Evolutionary conservation across 2,797 vertebrate species (phyloP).

Genomic region (Menidia menidia): DNA sequence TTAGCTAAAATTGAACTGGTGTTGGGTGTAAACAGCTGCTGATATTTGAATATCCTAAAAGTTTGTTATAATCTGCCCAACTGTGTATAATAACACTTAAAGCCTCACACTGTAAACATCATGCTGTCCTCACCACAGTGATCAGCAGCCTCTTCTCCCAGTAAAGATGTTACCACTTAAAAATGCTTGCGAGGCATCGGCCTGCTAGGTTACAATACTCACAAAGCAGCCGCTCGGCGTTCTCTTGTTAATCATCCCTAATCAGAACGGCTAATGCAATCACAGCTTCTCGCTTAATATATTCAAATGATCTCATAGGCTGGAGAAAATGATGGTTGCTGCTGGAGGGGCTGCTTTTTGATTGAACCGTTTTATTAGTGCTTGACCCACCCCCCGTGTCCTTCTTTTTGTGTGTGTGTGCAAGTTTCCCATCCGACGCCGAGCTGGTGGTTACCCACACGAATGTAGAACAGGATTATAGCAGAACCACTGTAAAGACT

Average conservation of each 20-base stretch:
- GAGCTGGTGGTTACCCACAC: slow-evolving; percentile 36
- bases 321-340: neutral
- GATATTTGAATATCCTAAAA: neutral
- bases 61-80: neutral
- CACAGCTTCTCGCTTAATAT: slow-evolving; percentile 19
- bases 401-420: no score
- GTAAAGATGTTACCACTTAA: neutral
- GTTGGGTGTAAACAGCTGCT: no score
- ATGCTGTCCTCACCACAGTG: no score
- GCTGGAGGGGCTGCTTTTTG: slow-evolving; percentile 41
- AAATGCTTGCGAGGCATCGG: neutral
- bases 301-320: slow-evolving; percentile 22
- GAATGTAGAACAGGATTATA: slow-evolving; percentile 53
- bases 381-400: slow-evolving; percentile 4
- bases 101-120: neutral
- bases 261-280: neutral
- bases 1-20: no score
- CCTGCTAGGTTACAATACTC: neutral
- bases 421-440: no score
- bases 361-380: slow-evolving; percentile 43
- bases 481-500: slow-evolving; percentile 42
- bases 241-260: slow-evolving; percentile 11
- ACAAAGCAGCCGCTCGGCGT: neutral
- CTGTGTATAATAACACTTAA: neutral
- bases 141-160: no score